Conservation (phyloP, 2,888 invertebrate genomes). For the Lingula anatina region DNA sequence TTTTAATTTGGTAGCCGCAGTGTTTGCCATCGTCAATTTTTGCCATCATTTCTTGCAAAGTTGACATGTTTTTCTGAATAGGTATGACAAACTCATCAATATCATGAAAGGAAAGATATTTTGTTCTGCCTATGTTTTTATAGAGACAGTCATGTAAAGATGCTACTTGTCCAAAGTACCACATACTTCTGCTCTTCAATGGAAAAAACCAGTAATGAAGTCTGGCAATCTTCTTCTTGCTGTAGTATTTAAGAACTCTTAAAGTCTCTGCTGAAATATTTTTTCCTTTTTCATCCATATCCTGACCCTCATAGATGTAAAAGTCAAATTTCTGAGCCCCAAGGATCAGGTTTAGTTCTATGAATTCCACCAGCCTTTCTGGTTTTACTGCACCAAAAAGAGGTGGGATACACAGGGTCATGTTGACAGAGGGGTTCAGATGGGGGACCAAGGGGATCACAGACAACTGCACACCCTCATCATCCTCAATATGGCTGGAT, state of each 20-base stretch:
- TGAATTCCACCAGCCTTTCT: constrained; percentile 31
- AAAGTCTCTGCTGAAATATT: constrained; percentile 15
- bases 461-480: no score
- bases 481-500: no score
- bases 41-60: constrained; percentile 17
- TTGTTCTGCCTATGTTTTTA: constrained; percentile 27
- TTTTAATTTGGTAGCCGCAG: no score
- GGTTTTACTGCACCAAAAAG: constrained; percentile 29
- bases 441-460: no score
- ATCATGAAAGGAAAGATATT: constrained; percentile 34
- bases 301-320: constrained; percentile 31
- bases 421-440: no score
- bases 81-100: constrained; percentile 41
- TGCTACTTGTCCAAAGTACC: constrained; percentile 41
- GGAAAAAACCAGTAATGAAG: constrained; percentile 28
- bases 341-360: constrained; percentile 32
- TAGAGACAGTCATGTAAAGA: constrained; percentile 45
- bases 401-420: constrained; percentile 46
- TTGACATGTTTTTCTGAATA: constrained; percentile 12
- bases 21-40: constrained; percentile 13
- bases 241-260: constrained; percentile 25
- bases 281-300: no score
- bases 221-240: constrained; percentile 5
- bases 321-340: constrained; percentile 41
- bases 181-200: constrained; percentile 25